Conservation (phyloP, 1,140 invertebrate species). For the Drosophila seguyi region DNA sequence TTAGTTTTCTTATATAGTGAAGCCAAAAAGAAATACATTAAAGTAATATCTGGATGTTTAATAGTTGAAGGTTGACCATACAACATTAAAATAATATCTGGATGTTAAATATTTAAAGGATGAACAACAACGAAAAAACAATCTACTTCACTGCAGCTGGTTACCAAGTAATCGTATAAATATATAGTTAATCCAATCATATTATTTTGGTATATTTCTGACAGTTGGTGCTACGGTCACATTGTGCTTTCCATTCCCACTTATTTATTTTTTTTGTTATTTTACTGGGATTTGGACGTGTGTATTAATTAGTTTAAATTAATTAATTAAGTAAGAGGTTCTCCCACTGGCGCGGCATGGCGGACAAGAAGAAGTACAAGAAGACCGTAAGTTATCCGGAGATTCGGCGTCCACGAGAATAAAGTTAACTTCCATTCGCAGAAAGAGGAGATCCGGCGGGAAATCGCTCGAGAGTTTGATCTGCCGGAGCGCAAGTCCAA, state of each 20-base stretch:
- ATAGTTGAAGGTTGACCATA: no score
- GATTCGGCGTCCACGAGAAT: background rate
- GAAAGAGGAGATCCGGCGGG: slow-evolving; percentile 96
- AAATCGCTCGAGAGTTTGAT: slow-evolving; percentile 95
- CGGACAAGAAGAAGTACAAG: slow-evolving; percentile 74
- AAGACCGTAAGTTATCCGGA: slow-evolving; percentile 59
- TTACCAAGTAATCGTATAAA: no score
- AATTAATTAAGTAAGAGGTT: background rate
- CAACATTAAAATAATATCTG: no score
- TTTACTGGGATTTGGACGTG: background rate
- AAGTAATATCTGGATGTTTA: no score
- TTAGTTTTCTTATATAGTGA: no score
- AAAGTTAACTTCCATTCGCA: slow-evolving; percentile 72
- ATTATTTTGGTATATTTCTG: no score
- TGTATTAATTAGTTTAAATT: slow-evolving; percentile 8
- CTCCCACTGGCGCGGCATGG: slow-evolving; percentile 35
- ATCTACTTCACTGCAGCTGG: no score
- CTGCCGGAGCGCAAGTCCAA: slow-evolving; percentile 96
- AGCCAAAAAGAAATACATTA: no score
- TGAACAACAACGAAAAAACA: no score
- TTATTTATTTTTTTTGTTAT: slow-evolving; percentile 13
- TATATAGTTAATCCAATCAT: no score
- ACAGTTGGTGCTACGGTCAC: background rate
- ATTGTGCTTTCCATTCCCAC: background rate
- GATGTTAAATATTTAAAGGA: no score